Conservation (phyloP, 2,113 vertebrate species). For the Fulica atra region DNA sequence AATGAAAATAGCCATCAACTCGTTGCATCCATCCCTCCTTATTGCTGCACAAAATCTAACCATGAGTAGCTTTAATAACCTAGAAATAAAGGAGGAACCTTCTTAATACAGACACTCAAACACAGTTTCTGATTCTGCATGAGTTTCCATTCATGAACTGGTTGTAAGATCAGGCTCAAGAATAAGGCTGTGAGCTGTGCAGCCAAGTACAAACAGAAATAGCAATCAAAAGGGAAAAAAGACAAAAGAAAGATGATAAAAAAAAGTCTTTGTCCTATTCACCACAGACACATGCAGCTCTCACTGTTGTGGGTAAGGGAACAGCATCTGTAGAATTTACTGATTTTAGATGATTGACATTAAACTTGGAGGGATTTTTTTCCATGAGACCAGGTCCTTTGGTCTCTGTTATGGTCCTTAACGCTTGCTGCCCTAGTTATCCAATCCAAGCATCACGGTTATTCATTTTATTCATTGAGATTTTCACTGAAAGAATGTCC, state of each 20-base stretch:
- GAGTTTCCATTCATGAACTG: neutral
- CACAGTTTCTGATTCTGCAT: neutral
- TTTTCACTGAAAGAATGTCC: neutral
- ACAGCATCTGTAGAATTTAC: neutral
- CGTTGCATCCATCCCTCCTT: neutral
- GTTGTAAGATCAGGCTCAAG: neutral
- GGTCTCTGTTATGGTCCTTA: neutral
- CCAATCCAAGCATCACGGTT: neutral
- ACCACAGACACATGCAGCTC: neutral
- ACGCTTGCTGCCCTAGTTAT: neutral
- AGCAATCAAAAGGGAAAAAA: neutral
- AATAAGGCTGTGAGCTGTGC: neutral
- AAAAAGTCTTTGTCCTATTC: neutral
- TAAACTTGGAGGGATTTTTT: neutral
- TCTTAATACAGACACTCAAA: neutral
- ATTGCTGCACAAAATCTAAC: neutral
- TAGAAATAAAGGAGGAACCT: neutral
- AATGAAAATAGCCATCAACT: constrained; percentile 1
- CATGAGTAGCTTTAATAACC: neutral
- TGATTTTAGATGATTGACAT: neutral
- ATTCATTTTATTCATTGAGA: neutral
- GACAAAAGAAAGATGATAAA: neutral
- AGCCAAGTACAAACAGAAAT: neutral
- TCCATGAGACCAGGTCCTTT: neutral
- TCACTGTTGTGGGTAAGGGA: neutral